These are phyloP conservation scores for Drosophila fulvimacula DNA, from an alignment of 2,888 invertebrate genomes.

Conservation along the genomic window DNA sequence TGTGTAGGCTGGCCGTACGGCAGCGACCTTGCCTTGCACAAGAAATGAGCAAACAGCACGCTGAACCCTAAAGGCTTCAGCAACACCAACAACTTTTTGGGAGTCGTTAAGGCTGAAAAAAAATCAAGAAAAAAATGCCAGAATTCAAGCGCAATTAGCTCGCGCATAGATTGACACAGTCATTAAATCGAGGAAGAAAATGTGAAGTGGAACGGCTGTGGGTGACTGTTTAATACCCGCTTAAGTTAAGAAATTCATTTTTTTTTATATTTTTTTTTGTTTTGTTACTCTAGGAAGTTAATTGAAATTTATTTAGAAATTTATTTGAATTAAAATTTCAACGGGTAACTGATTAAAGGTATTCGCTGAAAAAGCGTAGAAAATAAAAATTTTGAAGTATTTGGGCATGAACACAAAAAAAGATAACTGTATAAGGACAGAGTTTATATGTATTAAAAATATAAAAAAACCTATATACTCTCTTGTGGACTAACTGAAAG, in stretches of 20 bases:
- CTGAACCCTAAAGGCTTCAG: constrained; percentile 10
- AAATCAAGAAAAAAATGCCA: background rate
- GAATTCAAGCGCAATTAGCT: constrained; percentile 49
- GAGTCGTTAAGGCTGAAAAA: constrained; percentile 1
- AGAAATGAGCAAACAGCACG: constrained; percentile 41
- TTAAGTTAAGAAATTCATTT: background rate
- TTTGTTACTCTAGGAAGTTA: no score
- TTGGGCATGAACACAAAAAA: no score
- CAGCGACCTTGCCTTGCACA: constrained; percentile 36
- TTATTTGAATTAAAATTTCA: no score
- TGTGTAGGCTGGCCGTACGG: background rate
- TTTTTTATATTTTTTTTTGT: no score
- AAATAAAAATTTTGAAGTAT: no score
- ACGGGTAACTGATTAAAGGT: no score
- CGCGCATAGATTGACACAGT: constrained; percentile 43
- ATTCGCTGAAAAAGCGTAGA: no score
- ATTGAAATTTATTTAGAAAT: no score
- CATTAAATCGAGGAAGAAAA: constrained; percentile 27
- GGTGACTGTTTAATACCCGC: constrained; percentile 1
- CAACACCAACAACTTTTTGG: constrained; percentile 12
- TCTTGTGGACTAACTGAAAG: background rate
- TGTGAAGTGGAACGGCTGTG: background rate
- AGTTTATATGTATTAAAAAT: no score
- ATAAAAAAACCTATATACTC: background rate
- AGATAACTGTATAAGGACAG: no score